Evolutionary conservation across 1,140 invertebrate genomes (phyloP).

Genomic region (Thaumatotibia leucotreta): DNA sequence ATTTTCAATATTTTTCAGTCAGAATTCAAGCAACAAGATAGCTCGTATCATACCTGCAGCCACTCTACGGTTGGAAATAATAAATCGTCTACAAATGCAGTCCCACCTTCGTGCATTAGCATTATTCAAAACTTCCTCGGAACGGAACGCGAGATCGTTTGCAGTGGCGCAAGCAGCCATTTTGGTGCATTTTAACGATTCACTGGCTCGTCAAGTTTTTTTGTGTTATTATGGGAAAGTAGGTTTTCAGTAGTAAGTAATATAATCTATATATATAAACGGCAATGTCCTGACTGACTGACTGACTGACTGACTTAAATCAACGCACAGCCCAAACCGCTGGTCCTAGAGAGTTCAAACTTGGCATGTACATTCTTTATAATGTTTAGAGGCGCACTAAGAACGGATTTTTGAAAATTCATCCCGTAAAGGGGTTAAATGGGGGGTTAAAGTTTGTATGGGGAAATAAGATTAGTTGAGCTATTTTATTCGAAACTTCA

Average conservation of each 20-base stretch:
- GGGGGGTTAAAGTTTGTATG: too few species aligned
- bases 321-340: too few species aligned
- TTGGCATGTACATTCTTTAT: too few species aligned
- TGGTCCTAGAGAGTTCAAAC: too few species aligned
- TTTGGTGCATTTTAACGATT: conserved; percentile 2
- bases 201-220: neutral
- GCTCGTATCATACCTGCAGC: neutral
- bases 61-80: neutral
- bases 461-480: too few species aligned
- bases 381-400: too few species aligned
- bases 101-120: neutral
- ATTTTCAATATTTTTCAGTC: neutral
- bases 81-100: neutral
- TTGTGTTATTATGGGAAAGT: neutral
- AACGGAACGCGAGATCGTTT: neutral
- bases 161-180: neutral
- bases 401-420: too few species aligned
- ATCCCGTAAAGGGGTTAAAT: too few species aligned
- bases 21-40: neutral
- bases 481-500: too few species aligned
- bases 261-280: too few species aligned
- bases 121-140: conserved; percentile 6
- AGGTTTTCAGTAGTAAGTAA: neutral
- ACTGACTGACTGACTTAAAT: too few species aligned
- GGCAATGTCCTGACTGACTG: too few species aligned